Evolutionary conservation across 2,113 vertebrate genomes (phyloP), one percentile per base, ranked within the genome.

Genomic region (Piaya cayana): DNA sequence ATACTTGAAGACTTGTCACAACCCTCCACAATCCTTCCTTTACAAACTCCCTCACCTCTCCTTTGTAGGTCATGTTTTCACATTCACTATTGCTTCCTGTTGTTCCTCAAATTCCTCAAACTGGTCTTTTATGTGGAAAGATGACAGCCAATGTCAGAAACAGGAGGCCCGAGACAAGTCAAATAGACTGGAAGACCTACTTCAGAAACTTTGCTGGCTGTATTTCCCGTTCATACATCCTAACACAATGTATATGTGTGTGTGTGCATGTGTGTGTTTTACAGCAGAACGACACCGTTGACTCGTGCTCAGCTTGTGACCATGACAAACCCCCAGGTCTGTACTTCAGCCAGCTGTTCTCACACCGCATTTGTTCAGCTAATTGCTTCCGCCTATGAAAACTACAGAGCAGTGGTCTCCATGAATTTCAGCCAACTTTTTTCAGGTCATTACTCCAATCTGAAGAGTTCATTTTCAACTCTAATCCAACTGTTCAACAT

Each of bases 251-350:
- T 22, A 29, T 88, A 70, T 94, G 88, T 92, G 74, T 39, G 39
- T 86, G 45, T 55, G 12, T 39, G 39, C 39, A 37, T 22, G 32
- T 22, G 32, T 88, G 75, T 94, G 88, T 92, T 88, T 88, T 69
- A 70, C 63, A 94, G 88, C 82, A 92, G 43, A 59, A 77, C 15
- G 37, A 13, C 42, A 86, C 17, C 93, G 80, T 96, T 90, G 90
- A 96, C 88, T 93, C 90, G 78, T 95, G 95, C 86, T 92, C 82
- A 90, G 64, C 95, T 95, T 97, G 94, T 97, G 95, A 97, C 95
- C 86, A 59, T 32, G 63, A 81, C 27, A 67, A 90, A 58, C 22
- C 39, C 37, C 12, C 75, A 67, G 45, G 62, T 92, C 3, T 76
- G 64, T 67, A 88, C 50, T 93, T 93, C 3, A 83, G 76, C 32